These are phyloP conservation scores for Urocynchramus pylzowi DNA, from an alignment of 2,113 vertebrate species.

Conservation along the genomic window DNA sequence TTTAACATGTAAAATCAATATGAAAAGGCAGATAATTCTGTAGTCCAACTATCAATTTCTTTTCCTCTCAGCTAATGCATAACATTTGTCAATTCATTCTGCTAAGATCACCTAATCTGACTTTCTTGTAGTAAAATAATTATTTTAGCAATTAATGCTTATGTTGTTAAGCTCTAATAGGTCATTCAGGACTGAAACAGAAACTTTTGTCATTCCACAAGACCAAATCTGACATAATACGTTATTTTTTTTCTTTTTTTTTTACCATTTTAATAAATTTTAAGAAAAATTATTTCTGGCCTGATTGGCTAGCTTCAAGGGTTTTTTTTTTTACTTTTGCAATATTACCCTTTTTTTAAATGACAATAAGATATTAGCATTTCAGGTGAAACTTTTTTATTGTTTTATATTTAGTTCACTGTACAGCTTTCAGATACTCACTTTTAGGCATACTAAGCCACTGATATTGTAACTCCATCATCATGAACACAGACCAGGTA, in stretches of 20 bases:
- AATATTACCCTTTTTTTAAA: not conserved
- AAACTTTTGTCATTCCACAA: not conserved
- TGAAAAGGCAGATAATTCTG: not conserved
- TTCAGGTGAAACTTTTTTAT: not conserved
- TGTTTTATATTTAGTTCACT: not conserved
- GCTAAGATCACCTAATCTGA: not conserved
- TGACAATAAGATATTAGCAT: not conserved
- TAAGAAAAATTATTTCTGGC: not conserved
- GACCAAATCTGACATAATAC: not conserved
- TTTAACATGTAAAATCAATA: not conserved
- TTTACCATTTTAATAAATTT: not conserved
- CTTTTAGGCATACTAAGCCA: not conserved
- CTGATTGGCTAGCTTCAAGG: not conserved
- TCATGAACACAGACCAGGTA: not conserved
- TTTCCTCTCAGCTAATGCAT: not conserved
- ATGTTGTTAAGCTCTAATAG: not conserved
- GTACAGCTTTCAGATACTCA: not conserved
- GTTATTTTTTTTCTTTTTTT: not conserved
- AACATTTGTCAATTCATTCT: not conserved
- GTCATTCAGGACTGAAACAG: not conserved
- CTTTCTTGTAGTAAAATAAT: not conserved
- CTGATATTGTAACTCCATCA: not conserved
- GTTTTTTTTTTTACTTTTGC: not conserved
- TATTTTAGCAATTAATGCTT: not conserved
- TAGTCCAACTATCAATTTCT: not conserved